Base-by-base conservation (phyloP, 2,113 vertebrate genomes). In the Poecilia latipinna region DNA sequence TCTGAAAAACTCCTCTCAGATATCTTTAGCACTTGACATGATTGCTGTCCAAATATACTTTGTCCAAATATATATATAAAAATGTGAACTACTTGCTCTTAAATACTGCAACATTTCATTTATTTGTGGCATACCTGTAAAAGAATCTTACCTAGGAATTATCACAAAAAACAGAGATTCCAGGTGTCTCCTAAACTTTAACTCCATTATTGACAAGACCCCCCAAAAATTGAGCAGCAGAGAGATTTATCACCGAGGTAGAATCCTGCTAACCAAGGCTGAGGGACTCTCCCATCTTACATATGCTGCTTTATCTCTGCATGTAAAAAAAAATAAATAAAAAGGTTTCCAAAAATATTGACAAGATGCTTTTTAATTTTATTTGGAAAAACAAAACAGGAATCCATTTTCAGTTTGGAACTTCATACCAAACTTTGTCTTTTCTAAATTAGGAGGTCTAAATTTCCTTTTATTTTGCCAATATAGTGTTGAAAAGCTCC, bases 301-400 rank as follows among this genome's bases (percentile, higher is more conserved):
- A 44, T 13, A 39, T 39, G 39, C 39, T 39, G n/a, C 32, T 3
- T 11, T 48, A 48, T 68, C 39, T 44, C 39, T 48, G 10, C 26
- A 19, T 48, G 39, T 26, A 26, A 26, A 26, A 26, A 26, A 26
- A 26, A 26, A 26, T 48, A 4, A 44, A 68, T 26, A 68, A 22
- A 44, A 68, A 67, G 2, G 0, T 29, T 8, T 31, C 8, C 8
- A 67, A 42, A 67, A 12, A 67, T 28, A 42, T 44, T 44, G 37
- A 67, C 26, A 68, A 68, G 39, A 48, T 48, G 39, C 19, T 68
- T 48, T 68, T 68, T 32, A 54, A 54, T 19, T 33, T 69, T n/a
- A 54, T 69, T 0, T 69, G 29, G 67, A 51, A 22, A 11, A 69
- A 54, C 44, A 69, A 54, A 69, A 26, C 39, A 48, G 29, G 33